These are phyloP conservation scores for Lamprotornis superbus DNA, from an alignment of 2,113 vertebrate genomes.

Conservation along the genomic window DNA sequence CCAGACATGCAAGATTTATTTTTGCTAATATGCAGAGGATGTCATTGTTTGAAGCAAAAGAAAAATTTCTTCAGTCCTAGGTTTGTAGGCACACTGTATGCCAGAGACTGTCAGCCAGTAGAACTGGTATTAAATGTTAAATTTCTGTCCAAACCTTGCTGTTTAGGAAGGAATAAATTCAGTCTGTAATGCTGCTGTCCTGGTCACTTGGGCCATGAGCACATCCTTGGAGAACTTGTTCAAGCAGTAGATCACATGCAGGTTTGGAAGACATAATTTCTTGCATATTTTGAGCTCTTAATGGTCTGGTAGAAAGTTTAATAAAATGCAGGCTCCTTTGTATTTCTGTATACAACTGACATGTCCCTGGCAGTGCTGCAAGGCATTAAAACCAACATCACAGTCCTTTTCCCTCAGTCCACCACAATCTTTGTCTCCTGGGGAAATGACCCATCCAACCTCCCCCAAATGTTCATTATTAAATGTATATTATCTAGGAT, in stretches of 20 bases:
- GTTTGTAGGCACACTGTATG: not conserved
- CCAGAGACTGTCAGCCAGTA: not conserved
- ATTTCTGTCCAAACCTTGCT: not conserved
- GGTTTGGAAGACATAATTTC: not conserved
- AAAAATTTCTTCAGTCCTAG: not conserved
- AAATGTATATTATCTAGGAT: not conserved
- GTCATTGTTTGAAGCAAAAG: not conserved
- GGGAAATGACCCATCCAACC: not conserved
- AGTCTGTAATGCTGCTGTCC: not conserved
- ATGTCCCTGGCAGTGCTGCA: not conserved
- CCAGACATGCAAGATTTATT: not conserved
- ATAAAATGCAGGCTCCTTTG: not conserved
- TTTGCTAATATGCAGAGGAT: not conserved
- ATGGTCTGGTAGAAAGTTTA: not conserved
- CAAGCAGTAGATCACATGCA: not conserved
- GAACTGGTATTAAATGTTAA: not conserved
- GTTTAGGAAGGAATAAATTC: not conserved
- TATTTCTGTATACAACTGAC: not conserved
- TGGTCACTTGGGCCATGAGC: not conserved
- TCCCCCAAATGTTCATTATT: not conserved
- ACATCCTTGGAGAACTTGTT: not conserved
- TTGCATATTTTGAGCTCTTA: constrained; percentile 12
- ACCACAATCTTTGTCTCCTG: not conserved
- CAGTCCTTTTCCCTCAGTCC: not conserved
- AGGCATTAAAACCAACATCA: not conserved